phyloP scores from a whole-genome alignment of 2,113 vertebrate genomes.

The Saccopteryx leptura region DNA sequence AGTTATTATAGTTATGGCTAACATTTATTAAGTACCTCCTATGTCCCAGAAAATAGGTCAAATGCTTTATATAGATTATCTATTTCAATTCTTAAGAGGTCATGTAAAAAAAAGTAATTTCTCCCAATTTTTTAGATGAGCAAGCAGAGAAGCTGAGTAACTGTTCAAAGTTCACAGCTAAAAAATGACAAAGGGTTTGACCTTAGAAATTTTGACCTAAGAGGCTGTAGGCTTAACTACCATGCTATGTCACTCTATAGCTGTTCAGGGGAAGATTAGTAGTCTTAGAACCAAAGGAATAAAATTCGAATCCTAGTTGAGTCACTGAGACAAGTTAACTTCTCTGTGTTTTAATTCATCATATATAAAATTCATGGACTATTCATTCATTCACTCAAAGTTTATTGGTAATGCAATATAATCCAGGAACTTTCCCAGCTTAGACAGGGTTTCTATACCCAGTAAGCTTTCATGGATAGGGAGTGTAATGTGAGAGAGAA shows the following conservation, averaged over 20 bases:
- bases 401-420: background rate
- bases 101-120: background rate
- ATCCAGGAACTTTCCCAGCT: background rate
- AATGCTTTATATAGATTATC: background rate
- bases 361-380: background rate
- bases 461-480: background rate
- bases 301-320: background rate
- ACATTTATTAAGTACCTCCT: slow-evolving; percentile 37
- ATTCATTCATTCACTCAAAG: background rate
- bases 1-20: background rate
- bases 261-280: background rate
- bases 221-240: background rate
- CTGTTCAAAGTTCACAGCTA: background rate
- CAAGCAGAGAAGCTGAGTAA: background rate
- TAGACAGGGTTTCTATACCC: background rate
- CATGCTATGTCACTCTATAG: accelerated
- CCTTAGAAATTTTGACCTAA: background rate
- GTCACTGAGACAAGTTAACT: background rate
- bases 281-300: background rate
- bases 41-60: background rate
- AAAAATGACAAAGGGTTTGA: background rate
- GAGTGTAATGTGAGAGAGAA: background rate
- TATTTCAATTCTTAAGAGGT: background rate
- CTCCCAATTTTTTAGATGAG: background rate
- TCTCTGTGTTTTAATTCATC: background rate